Base-by-base conservation (phyloP, 2,113 vertebrate species). In the Lucifuga dentata region DNA sequence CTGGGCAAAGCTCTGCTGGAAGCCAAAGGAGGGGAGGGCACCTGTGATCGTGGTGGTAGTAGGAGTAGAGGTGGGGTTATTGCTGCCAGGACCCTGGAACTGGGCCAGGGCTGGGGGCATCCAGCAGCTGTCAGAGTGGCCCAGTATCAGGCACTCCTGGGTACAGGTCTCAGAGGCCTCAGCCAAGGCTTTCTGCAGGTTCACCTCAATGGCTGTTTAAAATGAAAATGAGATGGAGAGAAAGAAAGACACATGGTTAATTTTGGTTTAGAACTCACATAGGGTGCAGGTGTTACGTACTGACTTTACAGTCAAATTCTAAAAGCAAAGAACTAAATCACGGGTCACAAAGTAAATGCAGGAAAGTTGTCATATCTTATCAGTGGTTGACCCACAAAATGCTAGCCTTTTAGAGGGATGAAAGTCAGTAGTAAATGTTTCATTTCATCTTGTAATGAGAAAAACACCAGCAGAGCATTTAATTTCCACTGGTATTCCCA, bases 41-140 rank as follows among this genome's bases (percentile, higher is more conserved):
- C 81, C 68, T n/a, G 86, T 67, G 85, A 86, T 75, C 84, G 85
- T 35, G 51, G 86, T 64, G 92, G 86, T 65, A 88, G 90, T 86
- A 78, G 91, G 88, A 76, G 92, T 89, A 46, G 84, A 81, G 65
- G 72, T 74, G 48, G 85, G 88, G 74, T 80, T 86, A 80, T 73
- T 81, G 66, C 62, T 84, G 45, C 82, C 69, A 48, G 88, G 73
- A 64, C 86, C 67, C 76, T 94, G 94, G 52, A 94, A 94, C 72
- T 93, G 93, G 68, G 93, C 89, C 92, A 98, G 74, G 0, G 94
- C 92, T 23, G 95, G 94, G 8, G 97, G 96, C 97, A 99, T 99
- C 97, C 97, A 98, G 90, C 97, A 99, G 93, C 95, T 95, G 92
- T 99, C 97, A 5, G 96, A 99, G 82, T 98, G 97, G 81, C 97